These are phyloP conservation scores for Sarcophaga rosellei DNA, from an alignment of 2,888 invertebrate genomes.

Conservation along the genomic window DNA sequence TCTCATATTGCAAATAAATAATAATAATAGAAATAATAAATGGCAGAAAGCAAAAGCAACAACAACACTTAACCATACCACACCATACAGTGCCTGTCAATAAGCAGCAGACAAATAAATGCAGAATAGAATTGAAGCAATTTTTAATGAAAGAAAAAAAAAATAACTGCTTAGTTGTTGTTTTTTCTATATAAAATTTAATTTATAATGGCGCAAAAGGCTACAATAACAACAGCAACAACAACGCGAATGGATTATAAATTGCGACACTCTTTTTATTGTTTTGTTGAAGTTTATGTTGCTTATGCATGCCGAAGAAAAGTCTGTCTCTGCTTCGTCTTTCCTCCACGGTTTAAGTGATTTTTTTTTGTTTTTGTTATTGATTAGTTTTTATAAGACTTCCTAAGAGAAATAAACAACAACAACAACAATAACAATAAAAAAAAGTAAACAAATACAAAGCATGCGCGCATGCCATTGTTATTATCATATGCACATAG, in stretches of 20 bases:
- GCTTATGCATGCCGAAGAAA: not conserved
- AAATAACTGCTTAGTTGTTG: not conserved
- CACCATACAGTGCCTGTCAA: too few relatives aligned
- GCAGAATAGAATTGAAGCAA: conserved; percentile 53
- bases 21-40: conserved; percentile 61
- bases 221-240: not conserved
- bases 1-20: conserved; percentile 66
- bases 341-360: not conserved
- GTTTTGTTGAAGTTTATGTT: conserved; percentile 17
- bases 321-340: not conserved
- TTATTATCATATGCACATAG: not conserved
- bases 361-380: conserved; percentile 22
- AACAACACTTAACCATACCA: not conserved
- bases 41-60: conserved; percentile 37
- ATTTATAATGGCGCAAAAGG: conserved; percentile 57
- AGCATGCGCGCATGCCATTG: conserved; percentile 63
- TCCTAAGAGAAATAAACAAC: conserved; percentile 44
- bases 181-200: conserved; percentile 33
- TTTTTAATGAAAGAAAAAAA: conserved; percentile 29
- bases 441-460: conserved; percentile 40
- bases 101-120: not conserved
- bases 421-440: conserved; percentile 16
- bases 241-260: not conserved
- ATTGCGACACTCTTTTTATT: conserved; percentile 57
- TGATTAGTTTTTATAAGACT: conserved; percentile 64